phyloP scores from a whole-genome alignment of 2,797 vertebrate genomes.

The Microchirus variegatus region DNA sequence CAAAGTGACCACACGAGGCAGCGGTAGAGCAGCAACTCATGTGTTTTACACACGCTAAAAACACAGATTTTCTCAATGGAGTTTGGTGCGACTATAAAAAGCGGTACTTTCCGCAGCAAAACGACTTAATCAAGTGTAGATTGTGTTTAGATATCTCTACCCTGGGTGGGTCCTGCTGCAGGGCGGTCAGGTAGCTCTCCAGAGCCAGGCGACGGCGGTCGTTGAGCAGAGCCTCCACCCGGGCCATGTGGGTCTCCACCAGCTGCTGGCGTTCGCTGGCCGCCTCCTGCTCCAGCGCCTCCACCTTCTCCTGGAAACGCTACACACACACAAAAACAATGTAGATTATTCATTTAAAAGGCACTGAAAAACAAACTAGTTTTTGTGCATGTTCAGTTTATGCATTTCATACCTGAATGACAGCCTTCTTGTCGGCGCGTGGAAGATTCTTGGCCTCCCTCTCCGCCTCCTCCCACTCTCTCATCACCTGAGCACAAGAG shows the following conservation, averaged over 20 bases:
- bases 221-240: slow-evolving; percentile 96
- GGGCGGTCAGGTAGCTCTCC: slow-evolving; percentile 94
- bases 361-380: background rate
- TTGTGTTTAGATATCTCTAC: slow-evolving; percentile 63
- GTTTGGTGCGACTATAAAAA: too few species aligned
- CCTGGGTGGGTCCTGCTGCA: slow-evolving; percentile 91
- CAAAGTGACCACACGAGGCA: too few species aligned
- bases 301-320: slow-evolving; percentile 99
- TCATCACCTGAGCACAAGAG: slow-evolving; percentile 89
- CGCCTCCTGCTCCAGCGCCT: slow-evolving; percentile 95
- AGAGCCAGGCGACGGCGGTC: slow-evolving; percentile 94
- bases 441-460: slow-evolving; percentile 95
- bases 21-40: too few species aligned
- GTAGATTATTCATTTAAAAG: too few species aligned
- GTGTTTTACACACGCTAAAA: too few species aligned
- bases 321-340: slow-evolving; percentile 48
- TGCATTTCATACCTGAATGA: slow-evolving; percentile 89
- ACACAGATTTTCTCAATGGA: too few species aligned
- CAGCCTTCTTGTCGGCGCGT: slow-evolving; percentile 94
- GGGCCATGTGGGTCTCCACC: slow-evolving; percentile 98
- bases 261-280: slow-evolving; percentile 95
- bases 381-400: background rate
- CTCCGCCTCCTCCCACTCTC: slow-evolving; percentile 98
- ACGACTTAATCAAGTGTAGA: too few species aligned
- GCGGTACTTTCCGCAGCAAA: too few species aligned